phyloP scores from a whole-genome alignment of 2,113 vertebrate genomes.

The Propithecus coquereli region DNA sequence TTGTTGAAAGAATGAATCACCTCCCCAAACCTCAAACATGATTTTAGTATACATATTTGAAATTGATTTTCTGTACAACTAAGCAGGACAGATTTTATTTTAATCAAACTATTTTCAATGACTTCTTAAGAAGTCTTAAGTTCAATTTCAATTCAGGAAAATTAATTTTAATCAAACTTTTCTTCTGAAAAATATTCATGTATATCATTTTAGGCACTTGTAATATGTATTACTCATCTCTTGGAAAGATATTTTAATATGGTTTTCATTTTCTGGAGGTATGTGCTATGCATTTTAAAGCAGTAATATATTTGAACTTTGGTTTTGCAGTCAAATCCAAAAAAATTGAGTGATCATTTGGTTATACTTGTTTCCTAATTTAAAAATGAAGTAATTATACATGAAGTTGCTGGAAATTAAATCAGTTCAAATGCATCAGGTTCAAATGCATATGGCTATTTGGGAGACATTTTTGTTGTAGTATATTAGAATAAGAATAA shows the following conservation, averaged over 20 bases:
- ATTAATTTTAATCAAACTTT: neutral
- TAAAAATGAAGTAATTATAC: conserved; percentile 17
- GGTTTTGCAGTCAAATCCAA: neutral
- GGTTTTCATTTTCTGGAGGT: conserved; percentile 10
- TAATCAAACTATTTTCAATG: conserved; percentile 15
- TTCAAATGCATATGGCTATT: neutral
- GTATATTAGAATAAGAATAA: neutral
- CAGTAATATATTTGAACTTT: conserved; percentile 11
- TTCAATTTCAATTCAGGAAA: conserved; percentile 40
- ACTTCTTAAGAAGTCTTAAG: conserved; percentile 1
- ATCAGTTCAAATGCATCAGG: conserved; percentile 4
- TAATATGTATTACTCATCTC: conserved; percentile 1
- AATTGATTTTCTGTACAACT: conserved; percentile 7
- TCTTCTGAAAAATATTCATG: conserved; percentile 1
- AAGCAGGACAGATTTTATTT: conserved; percentile 26
- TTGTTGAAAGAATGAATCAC: conserved; percentile 39
- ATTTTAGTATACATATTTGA: conserved; percentile 45
- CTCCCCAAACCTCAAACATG: neutral
- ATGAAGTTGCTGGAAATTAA: conserved; percentile 27
- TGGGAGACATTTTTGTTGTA: neutral
- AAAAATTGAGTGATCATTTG: conserved; percentile 44
- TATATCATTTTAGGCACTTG: neutral
- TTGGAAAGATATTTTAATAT: neutral
- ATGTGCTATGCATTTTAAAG: conserved; percentile 25
- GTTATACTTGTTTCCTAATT: neutral